Conservation (phyloP, 1,140 invertebrate genomes). For the Drosophila obscura region DNA sequence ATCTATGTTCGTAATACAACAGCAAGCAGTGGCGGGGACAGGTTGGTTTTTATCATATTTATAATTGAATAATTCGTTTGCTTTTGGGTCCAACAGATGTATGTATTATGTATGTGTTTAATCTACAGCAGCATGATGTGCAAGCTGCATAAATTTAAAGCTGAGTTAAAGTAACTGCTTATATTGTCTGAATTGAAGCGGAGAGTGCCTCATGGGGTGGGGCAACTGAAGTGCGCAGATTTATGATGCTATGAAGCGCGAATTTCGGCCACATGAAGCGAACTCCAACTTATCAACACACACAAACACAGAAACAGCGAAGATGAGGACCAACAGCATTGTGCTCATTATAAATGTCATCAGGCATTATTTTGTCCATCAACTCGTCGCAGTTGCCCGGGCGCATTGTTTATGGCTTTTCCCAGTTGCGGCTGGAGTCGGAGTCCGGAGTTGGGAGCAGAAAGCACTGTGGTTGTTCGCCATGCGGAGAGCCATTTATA, state of each 20-base stretch:
- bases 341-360: constrained; percentile 77
- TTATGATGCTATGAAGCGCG: constrained; percentile 46
- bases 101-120: too few species aligned
- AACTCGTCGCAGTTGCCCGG: constrained; percentile 54
- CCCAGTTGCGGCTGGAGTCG: constrained; percentile 10
- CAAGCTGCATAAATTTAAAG: too few species aligned
- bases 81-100: too few species aligned
- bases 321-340: constrained; percentile 46
- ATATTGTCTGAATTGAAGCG: not conserved
- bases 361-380: constrained; percentile 73
- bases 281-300: constrained; percentile 46
- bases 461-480: constrained; percentile 6
- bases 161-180: too few species aligned
- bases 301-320: constrained; percentile 7
- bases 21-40: too few species aligned
- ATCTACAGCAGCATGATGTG: too few species aligned
- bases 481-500: constrained; percentile 59
- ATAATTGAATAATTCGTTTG: too few species aligned
- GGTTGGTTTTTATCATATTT: too few species aligned
- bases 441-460: constrained; percentile 7
- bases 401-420: constrained; percentile 66
- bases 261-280: constrained; percentile 55
- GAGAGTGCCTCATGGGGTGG: not conserved
- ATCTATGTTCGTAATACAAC: too few species aligned
- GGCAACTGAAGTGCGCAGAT: constrained; percentile 41